phyloP scores from a whole-genome alignment of 1,140 invertebrate genomes.

The Neodiprion fabricii region DNA sequence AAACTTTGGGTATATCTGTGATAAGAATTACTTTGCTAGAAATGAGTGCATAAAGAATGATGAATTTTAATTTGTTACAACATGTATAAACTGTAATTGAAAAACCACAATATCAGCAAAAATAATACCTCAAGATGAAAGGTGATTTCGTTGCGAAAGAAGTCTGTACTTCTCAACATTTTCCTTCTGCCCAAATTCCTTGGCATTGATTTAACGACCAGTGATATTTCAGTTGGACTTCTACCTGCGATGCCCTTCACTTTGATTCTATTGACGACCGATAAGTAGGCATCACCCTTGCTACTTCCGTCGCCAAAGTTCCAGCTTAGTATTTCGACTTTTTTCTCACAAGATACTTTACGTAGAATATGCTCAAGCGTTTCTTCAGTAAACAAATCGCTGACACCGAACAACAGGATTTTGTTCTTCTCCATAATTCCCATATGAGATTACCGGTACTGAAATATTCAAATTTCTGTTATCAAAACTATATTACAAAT shows the following conservation, averaged over 20 bases:
- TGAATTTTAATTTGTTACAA: conserved; percentile 47
- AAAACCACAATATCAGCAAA: not conserved
- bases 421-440: conserved; percentile 7
- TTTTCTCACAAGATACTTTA: conserved; percentile 41
- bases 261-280: conserved; percentile 62
- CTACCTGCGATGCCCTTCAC: conserved; percentile 52
- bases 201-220: conserved; percentile 71
- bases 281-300: conserved; percentile 69
- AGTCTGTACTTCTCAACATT: conserved; percentile 69
- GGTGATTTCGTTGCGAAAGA: conserved; percentile 72
- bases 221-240: conserved; percentile 48
- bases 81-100: conserved; percentile 48
- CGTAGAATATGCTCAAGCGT: conserved; percentile 51
- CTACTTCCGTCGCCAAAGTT: conserved; percentile 47
- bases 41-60: too few relatives aligned
- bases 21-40: conserved; percentile 14
- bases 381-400: conserved; percentile 42
- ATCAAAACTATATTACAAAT: too few relatives aligned
- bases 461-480: too few relatives aligned
- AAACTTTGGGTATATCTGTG: conserved; percentile 47
- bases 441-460: not conserved
- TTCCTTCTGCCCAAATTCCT: conserved; percentile 67
- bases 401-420: conserved; percentile 8
- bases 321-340: conserved; percentile 51
- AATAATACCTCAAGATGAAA: conserved; percentile 68